phyloP scores from a whole-genome alignment of 2,797 vertebrate species.

The Gila robusta region DNA sequence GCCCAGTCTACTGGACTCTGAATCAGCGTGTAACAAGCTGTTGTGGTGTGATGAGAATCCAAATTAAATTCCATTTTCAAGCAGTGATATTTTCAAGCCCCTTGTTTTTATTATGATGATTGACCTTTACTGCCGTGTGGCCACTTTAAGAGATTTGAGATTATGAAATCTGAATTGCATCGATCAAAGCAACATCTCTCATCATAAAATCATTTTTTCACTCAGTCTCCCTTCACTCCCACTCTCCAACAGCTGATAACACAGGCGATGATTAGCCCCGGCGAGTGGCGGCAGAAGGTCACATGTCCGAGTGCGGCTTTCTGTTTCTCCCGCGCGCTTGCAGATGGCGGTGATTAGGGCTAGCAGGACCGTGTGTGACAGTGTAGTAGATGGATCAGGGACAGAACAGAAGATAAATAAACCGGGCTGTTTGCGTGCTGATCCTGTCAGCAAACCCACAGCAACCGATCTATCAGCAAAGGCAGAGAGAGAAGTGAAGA shows the following conservation, averaged over 20 bases:
- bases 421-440: constrained; percentile 38
- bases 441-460: constrained; percentile 47
- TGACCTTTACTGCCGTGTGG: constrained; percentile 29
- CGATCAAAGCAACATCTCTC: constrained; percentile 42
- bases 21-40: constrained; percentile 17
- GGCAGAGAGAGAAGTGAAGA: constrained; percentile 13
- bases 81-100: constrained; percentile 4
- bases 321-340: constrained; percentile 39
- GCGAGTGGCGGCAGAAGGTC: constrained; percentile 47
- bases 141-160: constrained; percentile 35
- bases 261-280: constrained; percentile 35
- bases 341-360: constrained; percentile 56
- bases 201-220: constrained; percentile 41
- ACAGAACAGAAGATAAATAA: constrained; percentile 50
- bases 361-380: constrained; percentile 52
- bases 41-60: constrained; percentile 20
- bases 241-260: constrained; percentile 46
- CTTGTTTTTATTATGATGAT: constrained; percentile 21
- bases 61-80: constrained; percentile 28
- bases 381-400: constrained; percentile 50
- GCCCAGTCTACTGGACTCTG: neutral
- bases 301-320: constrained; percentile 39
- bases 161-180: constrained; percentile 37
- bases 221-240: constrained; percentile 26
- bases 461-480: constrained; percentile 43